Base-by-base conservation (phyloP, 2,113 vertebrate species). In the Amblyornis subalaris region DNA sequence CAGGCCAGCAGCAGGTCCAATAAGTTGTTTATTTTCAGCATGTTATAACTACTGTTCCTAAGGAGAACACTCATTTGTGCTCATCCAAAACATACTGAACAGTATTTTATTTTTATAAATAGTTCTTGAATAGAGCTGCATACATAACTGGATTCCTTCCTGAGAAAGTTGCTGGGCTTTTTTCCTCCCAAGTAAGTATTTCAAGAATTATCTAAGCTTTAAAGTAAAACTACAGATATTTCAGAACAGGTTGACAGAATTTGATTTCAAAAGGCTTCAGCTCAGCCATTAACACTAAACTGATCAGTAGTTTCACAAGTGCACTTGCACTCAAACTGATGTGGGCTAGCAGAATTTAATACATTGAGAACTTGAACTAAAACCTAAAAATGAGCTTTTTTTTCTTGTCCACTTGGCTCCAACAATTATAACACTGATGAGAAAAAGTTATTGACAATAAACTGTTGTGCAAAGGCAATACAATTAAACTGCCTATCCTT, bases 241-340 rank as follows among this genome's bases (percentile, higher is more conserved):
- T 82, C 36, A 71, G 47, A 71, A 35, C 40, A 90, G 58, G 62
- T 48, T 62, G 86, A 67, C 3, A 55, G 55, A 74, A 69, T 48
- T 78, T 45, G 45, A 55, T 48, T 73, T 72, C 21, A 22, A 66
- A 88, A 89, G 80, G 45, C 57, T 91, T 89, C 90, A 95, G 80
- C 71, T 95, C 93, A 89, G 93, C 80, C 57, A 58, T 62, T 66
- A 82, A 47, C 47, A 94, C 61, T 73, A 51, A 81, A 88, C 29
- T 29, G 23, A 88, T 44, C 38, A 78, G 42, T 45, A 85, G 51
- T 69, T 81, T 55, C 79, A 58, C 38, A 88, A 81, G 17, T 47
- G 64, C 54, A 55, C 36, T 81, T 81, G 75, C 83, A 82, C 70
- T 90, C 61, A 47, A 66, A 48, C 55, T 53, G 60, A 33, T 23